Evolutionary conservation across 2,113 vertebrate genomes (phyloP).

Genomic region (Leptocoma aspasia): DNA sequence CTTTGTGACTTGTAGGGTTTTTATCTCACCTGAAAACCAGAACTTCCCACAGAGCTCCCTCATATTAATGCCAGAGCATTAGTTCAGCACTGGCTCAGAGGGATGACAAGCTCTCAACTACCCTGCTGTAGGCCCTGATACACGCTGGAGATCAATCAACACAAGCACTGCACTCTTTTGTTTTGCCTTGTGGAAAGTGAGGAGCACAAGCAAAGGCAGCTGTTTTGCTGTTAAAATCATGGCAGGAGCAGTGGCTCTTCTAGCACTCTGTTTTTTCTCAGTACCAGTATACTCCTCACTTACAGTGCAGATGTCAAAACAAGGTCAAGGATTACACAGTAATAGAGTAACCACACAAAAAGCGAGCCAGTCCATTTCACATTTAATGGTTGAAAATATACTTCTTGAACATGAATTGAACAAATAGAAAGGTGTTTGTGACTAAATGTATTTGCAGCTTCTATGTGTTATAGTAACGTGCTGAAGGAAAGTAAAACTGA

Average conservation of each 20-base stretch:
- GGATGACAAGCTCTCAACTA: background rate
- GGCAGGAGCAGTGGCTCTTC: background rate
- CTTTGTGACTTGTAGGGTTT: background rate
- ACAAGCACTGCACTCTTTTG: background rate
- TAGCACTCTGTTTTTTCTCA: background rate
- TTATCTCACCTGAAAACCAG: background rate
- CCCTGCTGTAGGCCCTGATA: background rate
- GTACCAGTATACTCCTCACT: background rate
- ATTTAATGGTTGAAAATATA: background rate
- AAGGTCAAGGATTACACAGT: background rate
- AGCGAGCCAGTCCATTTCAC: background rate
- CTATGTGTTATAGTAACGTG: background rate
- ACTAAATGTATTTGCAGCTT: background rate
- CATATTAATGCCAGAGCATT: background rate
- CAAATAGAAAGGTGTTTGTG: background rate
- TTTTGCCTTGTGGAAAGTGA: background rate
- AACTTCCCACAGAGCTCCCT: background rate
- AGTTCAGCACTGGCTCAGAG: background rate
- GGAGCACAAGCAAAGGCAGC: background rate
- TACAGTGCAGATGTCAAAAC: background rate
- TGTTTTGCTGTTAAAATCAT: background rate
- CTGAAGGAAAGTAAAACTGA: background rate
- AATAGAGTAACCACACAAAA: background rate
- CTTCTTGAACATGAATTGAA: background rate
- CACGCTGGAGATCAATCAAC: background rate